Evolutionary conservation across 2,113 vertebrate species (phyloP), one percentile per base, ranked within the genome.

Genomic region (Cryptotis parvus): DNA sequence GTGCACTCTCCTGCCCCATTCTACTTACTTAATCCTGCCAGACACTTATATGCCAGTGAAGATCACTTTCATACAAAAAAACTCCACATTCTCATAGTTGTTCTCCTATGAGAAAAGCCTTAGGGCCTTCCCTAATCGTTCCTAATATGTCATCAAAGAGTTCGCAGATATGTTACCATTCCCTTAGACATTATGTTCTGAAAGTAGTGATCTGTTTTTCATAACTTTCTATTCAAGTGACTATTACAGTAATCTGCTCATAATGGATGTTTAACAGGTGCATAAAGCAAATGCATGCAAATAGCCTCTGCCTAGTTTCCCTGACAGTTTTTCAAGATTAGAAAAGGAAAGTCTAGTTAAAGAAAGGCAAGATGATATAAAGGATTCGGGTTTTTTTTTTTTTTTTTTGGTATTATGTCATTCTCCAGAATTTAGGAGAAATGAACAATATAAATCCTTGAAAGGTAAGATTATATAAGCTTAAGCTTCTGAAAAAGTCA

Each of bases 231-330:
- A 78, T 95, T 81, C 37, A 27, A 93, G 41, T 87, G 68, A 93
- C 77, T 93, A 74, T 93, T 91, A 73, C 7, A 84, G 85, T 93
- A 82, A 96, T 93, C 72, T 86, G 24, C 45, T 33, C 83, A 35
- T 93, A 84, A 94, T 91, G 91, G 68, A 95, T 94, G 80, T 94
- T 87, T 95, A 87, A 95, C 95, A 95, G 93, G 94, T 94, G 86
- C 88, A 84, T 84, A 70, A 93, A 90, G 93, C 78, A 87, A 93
- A 87, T 69, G 80, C 77, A 87, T 87, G 77, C 89, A 75, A 95
- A 91, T 89, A 15, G 75, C n/a, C 73, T 93, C 76, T 74, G 83
- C 45, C 45, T 80, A 72, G 90, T 94, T 61, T 55, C 65, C 27
- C 15, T 37, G n/a, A 15, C 45, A 87, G 65, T 84, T 33, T 27